Evolutionary conservation across 2,113 vertebrate genomes (phyloP).

Genomic region (Microtus ochrogaster): DNA sequence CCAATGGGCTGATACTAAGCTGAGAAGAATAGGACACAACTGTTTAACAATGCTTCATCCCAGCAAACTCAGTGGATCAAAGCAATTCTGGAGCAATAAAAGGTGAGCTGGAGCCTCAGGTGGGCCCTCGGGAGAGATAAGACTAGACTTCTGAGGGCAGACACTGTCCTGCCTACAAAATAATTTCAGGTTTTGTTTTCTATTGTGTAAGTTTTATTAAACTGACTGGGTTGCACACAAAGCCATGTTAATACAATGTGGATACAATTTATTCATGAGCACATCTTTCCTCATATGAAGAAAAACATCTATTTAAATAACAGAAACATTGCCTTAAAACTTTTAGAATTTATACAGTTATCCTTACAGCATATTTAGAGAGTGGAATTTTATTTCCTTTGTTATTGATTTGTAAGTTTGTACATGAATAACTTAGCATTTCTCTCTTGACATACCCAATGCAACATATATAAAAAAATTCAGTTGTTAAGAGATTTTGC

Average conservation of each 20-base stretch:
- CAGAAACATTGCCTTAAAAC: neutral
- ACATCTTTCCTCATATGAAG: conserved; percentile 41
- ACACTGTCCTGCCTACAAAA: conserved; percentile 44
- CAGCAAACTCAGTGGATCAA: conserved; percentile 61
- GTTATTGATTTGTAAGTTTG: conserved; percentile 45
- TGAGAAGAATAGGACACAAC: conserved; percentile 45
- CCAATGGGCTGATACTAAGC: conserved; percentile 43
- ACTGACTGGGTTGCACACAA: conserved; percentile 65
- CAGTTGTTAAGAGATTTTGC: conserved; percentile 33
- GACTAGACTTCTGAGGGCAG: neutral
- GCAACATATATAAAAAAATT: conserved; percentile 30
- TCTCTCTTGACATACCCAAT: neutral
- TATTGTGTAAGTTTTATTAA: conserved; percentile 68
- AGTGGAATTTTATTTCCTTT: conserved; percentile 44
- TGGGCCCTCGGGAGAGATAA: conserved; percentile 61
- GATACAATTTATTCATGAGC: conserved; percentile 61
- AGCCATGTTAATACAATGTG: conserved; percentile 62
- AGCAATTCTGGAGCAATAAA: conserved; percentile 75
- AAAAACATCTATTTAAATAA: conserved; percentile 60
- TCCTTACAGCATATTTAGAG: conserved; percentile 22
- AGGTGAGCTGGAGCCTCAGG: conserved; percentile 50
- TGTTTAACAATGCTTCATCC: conserved; percentile 73
- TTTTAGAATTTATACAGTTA: conserved; percentile 19
- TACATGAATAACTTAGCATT: conserved; percentile 42
- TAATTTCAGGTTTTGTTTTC: conserved; percentile 65